Evolutionary conservation across 2,888 invertebrate species (phyloP).

Genomic region (Philhelius pedissequus): DNA sequence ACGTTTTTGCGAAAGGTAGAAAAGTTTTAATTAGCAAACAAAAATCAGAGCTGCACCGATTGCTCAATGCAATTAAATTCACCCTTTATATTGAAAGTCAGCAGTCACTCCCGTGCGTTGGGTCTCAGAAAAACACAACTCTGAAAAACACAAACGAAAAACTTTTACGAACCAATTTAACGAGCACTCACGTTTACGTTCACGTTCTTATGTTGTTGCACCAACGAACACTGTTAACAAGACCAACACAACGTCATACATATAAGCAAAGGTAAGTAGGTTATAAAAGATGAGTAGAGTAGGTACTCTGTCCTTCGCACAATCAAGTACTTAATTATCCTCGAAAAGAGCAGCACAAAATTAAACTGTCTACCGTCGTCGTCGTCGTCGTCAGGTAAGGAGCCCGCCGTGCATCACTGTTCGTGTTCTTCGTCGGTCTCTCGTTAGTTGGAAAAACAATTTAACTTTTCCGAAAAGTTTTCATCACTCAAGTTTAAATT

Average conservation of each 20-base stretch:
- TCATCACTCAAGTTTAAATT: slow-evolving; percentile 64
- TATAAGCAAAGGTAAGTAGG: neutral
- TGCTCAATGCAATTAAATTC: slow-evolving; percentile 52
- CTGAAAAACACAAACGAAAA: slow-evolving; percentile 43
- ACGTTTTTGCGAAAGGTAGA: slow-evolving; percentile 36
- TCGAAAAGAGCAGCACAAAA: slow-evolving; percentile 70
- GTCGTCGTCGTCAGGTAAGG: slow-evolving; percentile 40
- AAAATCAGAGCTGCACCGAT: slow-evolving; percentile 58
- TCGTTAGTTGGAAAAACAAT: slow-evolving; percentile 54
- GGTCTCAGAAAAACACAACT: neutral
- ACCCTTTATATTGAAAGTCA: slow-evolving; percentile 33
- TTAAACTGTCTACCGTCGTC: slow-evolving; percentile 28
- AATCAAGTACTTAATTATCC: slow-evolving; percentile 76
- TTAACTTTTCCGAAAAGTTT: slow-evolving; percentile 66
- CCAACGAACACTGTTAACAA: slow-evolving; percentile 31
- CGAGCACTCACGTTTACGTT: slow-evolving; percentile 21
- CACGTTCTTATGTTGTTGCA: neutral
- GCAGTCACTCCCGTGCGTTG: slow-evolving; percentile 7
- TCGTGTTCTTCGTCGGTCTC: slow-evolving; percentile 13
- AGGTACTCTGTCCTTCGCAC: slow-evolving; percentile 65
- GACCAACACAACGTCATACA: slow-evolving; percentile 25
- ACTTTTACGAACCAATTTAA: slow-evolving; percentile 28
- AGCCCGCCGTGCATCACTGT: neutral
- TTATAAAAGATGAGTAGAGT: neutral
- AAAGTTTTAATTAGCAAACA: slow-evolving; percentile 48